A percentile compares a stretch with the other conserved stretches of the same genome.
Conservation (phyloP, 1,140 invertebrate species). For the Bacillus rossius region DNA sequence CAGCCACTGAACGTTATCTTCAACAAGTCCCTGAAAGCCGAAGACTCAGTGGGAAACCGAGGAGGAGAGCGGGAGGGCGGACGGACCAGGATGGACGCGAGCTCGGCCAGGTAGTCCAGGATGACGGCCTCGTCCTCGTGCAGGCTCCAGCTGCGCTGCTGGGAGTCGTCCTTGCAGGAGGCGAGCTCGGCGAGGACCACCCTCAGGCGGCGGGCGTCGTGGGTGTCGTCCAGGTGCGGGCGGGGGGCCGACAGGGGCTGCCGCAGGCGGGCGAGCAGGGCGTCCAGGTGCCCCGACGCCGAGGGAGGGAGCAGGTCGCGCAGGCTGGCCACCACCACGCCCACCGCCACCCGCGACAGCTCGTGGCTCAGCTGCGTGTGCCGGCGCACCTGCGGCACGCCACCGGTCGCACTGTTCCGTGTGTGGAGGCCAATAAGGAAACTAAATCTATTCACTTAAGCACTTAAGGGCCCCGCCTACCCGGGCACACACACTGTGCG, state of each 20-base stretch:
- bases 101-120: conserved; percentile 71
- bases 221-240: conserved; percentile 55
- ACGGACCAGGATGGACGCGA: conserved; percentile 79
- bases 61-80: too few relatives aligned
- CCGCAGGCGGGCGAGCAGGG: neutral
- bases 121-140: conserved; percentile 89
- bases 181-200: conserved; percentile 75
- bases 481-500: too few relatives aligned
- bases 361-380: conserved; percentile 83
- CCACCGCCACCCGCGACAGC: conserved; percentile 76
- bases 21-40: too few relatives aligned
- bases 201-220: conserved; percentile 73
- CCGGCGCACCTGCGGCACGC: conserved; percentile 54
- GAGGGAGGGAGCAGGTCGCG: conserved; percentile 11
- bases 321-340: conserved; percentile 58
- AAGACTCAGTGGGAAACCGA: too few relatives aligned
- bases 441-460: too few relatives aligned
- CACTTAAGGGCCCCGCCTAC: too few relatives aligned
- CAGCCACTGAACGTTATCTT: too few relatives aligned
- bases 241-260: conserved; percentile 55
- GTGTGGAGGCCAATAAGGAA: too few relatives aligned
- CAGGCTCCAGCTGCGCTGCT: conserved; percentile 89
- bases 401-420: too few relatives aligned
- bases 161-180: conserved; percentile 86
- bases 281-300: conserved; percentile 1